A percentile compares a stretch with the other conserved stretches of the same genome.
Evolutionary conservation across 2,888 invertebrate genomes (phyloP).

Genomic region (Aethes cnicana): DNA sequence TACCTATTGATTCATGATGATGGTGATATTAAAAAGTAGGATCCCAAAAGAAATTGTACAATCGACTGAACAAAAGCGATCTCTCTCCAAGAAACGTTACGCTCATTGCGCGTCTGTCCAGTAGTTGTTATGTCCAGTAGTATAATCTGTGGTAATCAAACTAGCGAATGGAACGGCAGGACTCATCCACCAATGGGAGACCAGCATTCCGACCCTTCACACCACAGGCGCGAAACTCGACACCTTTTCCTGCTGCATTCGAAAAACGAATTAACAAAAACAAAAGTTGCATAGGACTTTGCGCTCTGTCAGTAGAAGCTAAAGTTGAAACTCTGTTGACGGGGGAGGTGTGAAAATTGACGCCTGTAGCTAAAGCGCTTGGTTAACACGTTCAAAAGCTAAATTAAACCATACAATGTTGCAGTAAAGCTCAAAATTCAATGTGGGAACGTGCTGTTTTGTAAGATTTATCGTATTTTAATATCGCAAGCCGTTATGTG

Average conservation of each 20-base stretch:
- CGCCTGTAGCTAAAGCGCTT: slow-evolving; percentile 60
- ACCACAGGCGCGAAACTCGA: slow-evolving; percentile 78
- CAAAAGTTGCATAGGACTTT: slow-evolving; percentile 30
- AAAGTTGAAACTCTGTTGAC: slow-evolving; percentile 41
- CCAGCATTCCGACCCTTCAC: slow-evolving; percentile 69
- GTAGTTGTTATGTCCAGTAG: not conserved
- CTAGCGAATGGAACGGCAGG: slow-evolving; percentile 42
- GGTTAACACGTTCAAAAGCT: slow-evolving; percentile 27
- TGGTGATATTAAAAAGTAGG: no score
- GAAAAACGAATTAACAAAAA: slow-evolving; percentile 45
- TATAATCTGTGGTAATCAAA: slow-evolving; percentile 55
- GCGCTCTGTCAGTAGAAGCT: fast-evolving
- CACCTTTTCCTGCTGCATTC: slow-evolving; percentile 55
- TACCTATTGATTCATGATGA: no score
- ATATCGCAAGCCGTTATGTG: slow-evolving; percentile 33
- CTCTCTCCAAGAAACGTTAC: not conserved
- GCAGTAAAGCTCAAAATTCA: slow-evolving; percentile 35
- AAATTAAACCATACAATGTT: slow-evolving; percentile 30
- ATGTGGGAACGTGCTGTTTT: slow-evolving; percentile 30
- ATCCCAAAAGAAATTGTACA: no score
- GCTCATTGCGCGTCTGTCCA: not conserved
- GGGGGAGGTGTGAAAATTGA: slow-evolving; percentile 76
- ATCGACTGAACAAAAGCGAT: not conserved
- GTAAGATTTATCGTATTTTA: slow-evolving; percentile 39
- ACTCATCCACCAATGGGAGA: slow-evolving; percentile 62